phyloP scores from a whole-genome alignment of 2,113 vertebrate genomes.

The Polypterus bichir region DNA sequence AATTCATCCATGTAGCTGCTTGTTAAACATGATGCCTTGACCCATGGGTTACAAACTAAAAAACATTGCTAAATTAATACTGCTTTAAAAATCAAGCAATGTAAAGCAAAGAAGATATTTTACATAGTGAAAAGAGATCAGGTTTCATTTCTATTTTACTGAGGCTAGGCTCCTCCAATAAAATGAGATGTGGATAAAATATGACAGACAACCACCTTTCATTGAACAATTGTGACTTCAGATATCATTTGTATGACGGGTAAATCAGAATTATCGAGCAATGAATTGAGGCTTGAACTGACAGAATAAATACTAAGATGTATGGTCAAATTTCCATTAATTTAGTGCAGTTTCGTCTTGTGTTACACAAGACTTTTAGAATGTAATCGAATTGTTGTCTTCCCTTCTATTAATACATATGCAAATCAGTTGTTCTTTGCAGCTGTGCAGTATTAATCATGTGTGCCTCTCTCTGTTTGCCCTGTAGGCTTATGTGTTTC shows the following conservation, averaged over 20 bases:
- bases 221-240: conserved; percentile 2
- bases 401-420: conserved; percentile 62
- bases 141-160: not conserved
- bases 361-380: conserved; percentile 38
- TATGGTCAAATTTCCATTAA: conserved; percentile 7
- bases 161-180: not conserved
- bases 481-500: conserved; percentile 33
- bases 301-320: conserved; percentile 6
- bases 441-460: conserved; percentile 63
- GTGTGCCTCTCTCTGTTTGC: conserved; percentile 50
- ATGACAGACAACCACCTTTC: conserved; percentile 2
- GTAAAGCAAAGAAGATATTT: no score
- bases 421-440: conserved; percentile 47
- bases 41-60: no score
- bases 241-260: conserved; percentile 4
- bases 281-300: conserved; percentile 6
- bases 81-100: no score
- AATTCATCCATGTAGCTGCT: no score
- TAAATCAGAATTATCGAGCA: conserved; percentile 3
- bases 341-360: not conserved
- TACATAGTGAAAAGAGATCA: no score
- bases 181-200: conserved; percentile 9
- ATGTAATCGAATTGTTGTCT: conserved; percentile 61
- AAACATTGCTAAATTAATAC: no score
- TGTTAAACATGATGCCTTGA: no score